Evolutionary conservation across 2,888 invertebrate genomes (phyloP).

Genomic region (Agrotis puta): DNA sequence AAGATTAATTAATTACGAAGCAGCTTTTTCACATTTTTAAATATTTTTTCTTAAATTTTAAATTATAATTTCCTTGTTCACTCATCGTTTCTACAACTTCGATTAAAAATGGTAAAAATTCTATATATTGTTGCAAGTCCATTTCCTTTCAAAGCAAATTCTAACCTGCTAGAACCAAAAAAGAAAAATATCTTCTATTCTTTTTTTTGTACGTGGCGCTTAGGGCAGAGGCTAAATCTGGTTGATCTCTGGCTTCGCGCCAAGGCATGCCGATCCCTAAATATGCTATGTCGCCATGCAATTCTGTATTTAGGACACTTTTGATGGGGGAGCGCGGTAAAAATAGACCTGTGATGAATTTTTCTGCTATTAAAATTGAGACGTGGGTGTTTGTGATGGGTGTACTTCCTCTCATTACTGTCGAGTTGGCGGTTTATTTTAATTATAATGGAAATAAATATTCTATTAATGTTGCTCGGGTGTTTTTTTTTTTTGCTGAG

Average conservation of each 20-base stretch:
- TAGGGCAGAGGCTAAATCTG: slow-evolving; percentile 80
- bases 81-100: not conserved
- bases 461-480: not conserved
- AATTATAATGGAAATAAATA: slow-evolving; percentile 23
- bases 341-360: slow-evolving; percentile 69
- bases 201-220: slow-evolving; percentile 78
- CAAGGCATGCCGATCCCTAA: slow-evolving; percentile 85
- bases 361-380: slow-evolving; percentile 53
- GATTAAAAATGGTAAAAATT: not conserved
- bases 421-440: slow-evolving; percentile 27
- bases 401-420: slow-evolving; percentile 44
- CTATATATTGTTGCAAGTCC: not conserved
- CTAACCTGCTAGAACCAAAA: slow-evolving; percentile 29
- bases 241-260: slow-evolving; percentile 82
- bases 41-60: too few relatives aligned
- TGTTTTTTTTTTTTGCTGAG: not conserved
- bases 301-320: slow-evolving; percentile 87
- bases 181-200: slow-evolving; percentile 25
- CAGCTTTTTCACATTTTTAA: too few relatives aligned
- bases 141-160: slow-evolving; percentile 45
- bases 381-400: slow-evolving; percentile 47
- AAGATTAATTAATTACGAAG: too few relatives aligned
- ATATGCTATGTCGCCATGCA: slow-evolving; percentile 85
- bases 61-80: not conserved
- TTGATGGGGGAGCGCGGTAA: slow-evolving; percentile 80